phyloP scores from a whole-genome alignment of 2,797 vertebrate species.

The Alfaro cultratus region DNA sequence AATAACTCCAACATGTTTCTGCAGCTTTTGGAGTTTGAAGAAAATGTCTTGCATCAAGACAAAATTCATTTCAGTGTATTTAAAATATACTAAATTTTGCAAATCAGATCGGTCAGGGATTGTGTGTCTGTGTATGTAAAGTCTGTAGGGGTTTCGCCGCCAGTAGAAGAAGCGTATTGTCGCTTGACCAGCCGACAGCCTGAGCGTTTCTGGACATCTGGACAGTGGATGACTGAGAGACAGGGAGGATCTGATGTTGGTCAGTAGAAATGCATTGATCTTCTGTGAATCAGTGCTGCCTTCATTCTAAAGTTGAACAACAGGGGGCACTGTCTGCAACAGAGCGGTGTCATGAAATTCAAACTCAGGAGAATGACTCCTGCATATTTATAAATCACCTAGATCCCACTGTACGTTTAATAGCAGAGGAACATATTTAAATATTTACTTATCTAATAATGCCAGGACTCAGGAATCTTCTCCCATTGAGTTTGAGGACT shows the following conservation, averaged over 20 bases:
- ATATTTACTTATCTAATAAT: not conserved
- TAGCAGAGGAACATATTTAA: not conserved
- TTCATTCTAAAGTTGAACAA: not conserved
- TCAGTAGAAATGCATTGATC: conserved; percentile 53
- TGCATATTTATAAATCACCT: not conserved
- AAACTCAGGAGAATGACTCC: not conserved
- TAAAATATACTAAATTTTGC: not conserved
- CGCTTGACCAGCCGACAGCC: conserved; percentile 83
- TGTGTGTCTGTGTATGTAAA: conserved; percentile 56
- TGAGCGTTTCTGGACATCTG: conserved; percentile 89
- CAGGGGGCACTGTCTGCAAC: not conserved
- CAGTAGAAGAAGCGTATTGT: conserved; percentile 74
- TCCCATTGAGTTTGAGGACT: not conserved
- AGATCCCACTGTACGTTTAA: not conserved
- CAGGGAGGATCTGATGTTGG: conserved; percentile 91
- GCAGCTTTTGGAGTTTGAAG: not conserved
- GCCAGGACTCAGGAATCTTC: not conserved
- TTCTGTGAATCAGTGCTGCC: not conserved
- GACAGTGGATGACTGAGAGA: conserved; percentile 93
- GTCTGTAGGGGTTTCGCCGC: conserved; percentile 77
- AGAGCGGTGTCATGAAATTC: not conserved
- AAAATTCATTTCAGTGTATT: not conserved
- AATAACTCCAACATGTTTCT: not conserved
- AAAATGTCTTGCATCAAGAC: not conserved
- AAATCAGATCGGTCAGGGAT: not conserved